Evolutionary conservation across 2,888 invertebrate species (phyloP), one percentile per base, ranked within the genome.

Genomic region (Apotomis capreana): DNA sequence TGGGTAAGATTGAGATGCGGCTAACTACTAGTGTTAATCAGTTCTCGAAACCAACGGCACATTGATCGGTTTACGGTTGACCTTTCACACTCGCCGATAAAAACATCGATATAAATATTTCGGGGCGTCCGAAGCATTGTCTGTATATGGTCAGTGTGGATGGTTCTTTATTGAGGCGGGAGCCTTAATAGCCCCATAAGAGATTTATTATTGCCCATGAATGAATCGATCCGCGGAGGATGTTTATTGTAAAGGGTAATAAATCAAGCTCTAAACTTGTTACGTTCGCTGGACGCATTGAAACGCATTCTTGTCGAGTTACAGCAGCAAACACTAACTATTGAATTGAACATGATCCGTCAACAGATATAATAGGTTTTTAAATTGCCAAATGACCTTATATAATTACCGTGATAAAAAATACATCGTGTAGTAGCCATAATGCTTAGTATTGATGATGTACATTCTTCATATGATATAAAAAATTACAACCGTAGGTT

Each of bases 1-100:
- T 88, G 83, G 83, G 74, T 86, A 84, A 85, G 87, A 91, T 91
- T 90, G 86, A 90, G 89, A 88, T 79, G 84, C 85, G 81, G 76
- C 69, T 76, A 77, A 77, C 75, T 74, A 74, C 61, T 73, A 74
- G 70, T 75, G 70, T 70, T 72, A 72, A 72, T 72, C 68, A 68
- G 72, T 68, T 68, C 68, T 68, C 58, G 58, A 69, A 69, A 72
- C 69, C 69, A 74, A 74, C 74, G 54, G 72, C 52, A 54, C 55
- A 54, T 60, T 60, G 54, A 60, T 60, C 64, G 37, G 37, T 65
- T 46, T 54, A 57, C 36, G 63, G 13, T 9, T 70, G 70, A 70
- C 65, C 57, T 71, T 67, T 68, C 55, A 46, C 57, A 58, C 65
- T 57, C 26, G n/a, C 12, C 54, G 36, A 63, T 46, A 54, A 59